Conservation (phyloP, 2,797 vertebrate genomes). For the Myotis myotis region DNA sequence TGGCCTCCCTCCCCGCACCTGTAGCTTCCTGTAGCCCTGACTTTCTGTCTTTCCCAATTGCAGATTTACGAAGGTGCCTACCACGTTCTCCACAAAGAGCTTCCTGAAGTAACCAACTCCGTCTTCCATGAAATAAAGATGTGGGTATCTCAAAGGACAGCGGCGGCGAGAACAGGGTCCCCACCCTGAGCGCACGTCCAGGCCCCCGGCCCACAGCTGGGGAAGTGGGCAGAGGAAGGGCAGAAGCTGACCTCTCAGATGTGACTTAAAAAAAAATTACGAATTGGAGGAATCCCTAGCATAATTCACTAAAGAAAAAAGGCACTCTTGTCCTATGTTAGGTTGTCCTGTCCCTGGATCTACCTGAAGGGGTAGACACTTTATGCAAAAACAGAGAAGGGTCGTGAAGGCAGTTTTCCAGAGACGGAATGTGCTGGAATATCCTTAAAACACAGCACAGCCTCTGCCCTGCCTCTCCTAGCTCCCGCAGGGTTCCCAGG, state of each 20-base stretch:
- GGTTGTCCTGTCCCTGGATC: slow-evolving; percentile 40
- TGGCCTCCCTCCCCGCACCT: no score
- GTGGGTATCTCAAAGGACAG: slow-evolving; percentile 92
- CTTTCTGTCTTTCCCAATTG: slow-evolving; percentile 21
- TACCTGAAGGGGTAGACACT: slow-evolving; percentile 9
- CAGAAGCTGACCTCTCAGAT: slow-evolving; percentile 49
- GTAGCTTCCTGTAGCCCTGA: neutral
- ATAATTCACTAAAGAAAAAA: slow-evolving; percentile 56
- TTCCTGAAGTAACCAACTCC: slow-evolving; percentile 91
- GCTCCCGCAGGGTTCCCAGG: slow-evolving; percentile 18
- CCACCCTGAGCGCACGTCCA: slow-evolving; percentile 72
- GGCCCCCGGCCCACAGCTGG: neutral
- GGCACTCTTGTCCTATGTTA: neutral
- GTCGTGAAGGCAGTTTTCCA: neutral
- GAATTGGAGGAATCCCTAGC: slow-evolving; percentile 65
- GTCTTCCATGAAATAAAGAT: slow-evolving; percentile 91
- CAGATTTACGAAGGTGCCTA: slow-evolving; percentile 95
- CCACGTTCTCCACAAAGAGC: slow-evolving; percentile 95
- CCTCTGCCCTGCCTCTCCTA: slow-evolving; percentile 39
- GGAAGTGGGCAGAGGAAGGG: slow-evolving; percentile 59
- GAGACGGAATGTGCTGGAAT: neutral
- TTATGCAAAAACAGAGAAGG: slow-evolving; percentile 34
- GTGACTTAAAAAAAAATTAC: slow-evolving; percentile 24
- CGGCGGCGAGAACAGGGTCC: slow-evolving; percentile 71
- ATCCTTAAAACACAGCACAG: slow-evolving; percentile 13